These are phyloP conservation scores for Baryphthengus martii DNA, from an alignment of 2,113 vertebrate species.

Conservation along the genomic window DNA sequence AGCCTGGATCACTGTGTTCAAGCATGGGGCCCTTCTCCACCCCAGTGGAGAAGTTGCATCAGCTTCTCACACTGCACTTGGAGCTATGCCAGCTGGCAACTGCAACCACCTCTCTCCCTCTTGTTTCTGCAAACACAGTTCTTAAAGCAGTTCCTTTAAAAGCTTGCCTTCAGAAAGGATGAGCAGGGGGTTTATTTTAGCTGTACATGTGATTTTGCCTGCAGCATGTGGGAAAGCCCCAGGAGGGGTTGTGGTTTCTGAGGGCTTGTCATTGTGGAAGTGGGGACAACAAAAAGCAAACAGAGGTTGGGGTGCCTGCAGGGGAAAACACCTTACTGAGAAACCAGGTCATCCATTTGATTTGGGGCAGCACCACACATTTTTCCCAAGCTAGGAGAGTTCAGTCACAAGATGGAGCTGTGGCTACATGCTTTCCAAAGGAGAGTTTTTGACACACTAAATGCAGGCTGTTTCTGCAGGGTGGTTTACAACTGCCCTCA, in stretches of 20 bases:
- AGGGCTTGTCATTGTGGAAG: background rate
- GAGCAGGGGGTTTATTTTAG: background rate
- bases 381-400: background rate
- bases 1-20: background rate
- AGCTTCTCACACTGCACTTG: background rate
- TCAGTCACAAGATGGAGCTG: conserved; percentile 22
- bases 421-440: background rate
- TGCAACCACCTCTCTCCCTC: background rate
- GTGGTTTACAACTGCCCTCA: background rate
- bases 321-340: background rate
- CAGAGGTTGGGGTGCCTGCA: background rate
- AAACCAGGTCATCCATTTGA: background rate
- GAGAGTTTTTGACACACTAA: accelerated
- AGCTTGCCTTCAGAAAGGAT: background rate
- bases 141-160: background rate
- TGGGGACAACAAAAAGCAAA: accelerated
- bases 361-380: accelerated
- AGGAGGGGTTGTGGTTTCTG: background rate
- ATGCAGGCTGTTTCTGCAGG: background rate
- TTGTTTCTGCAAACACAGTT: background rate
- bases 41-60: too few relatives aligned
- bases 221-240: accelerated
- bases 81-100: background rate
- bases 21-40: background rate
- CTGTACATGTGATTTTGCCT: background rate